Percentiles rank a stretch among this genome's conserved stretches.
Evolutionary conservation across 2,888 invertebrate genomes (phyloP).

Genomic region (Nemotelus nigrinus): DNA sequence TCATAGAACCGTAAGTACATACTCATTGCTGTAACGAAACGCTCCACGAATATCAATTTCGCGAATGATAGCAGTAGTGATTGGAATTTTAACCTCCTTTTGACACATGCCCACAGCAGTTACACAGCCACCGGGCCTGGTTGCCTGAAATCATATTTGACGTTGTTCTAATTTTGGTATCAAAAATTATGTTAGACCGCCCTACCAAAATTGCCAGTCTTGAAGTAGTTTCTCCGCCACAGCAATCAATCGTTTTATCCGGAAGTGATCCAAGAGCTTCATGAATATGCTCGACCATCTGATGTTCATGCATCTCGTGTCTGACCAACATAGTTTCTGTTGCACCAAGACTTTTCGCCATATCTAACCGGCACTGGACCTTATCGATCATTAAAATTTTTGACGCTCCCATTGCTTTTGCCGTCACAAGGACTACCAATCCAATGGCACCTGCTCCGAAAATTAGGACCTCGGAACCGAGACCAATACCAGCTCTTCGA

Average conservation of each 20-base stretch:
- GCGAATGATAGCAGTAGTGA: slow-evolving; percentile 80
- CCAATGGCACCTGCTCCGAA: slow-evolving; percentile 92
- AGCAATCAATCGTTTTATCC: slow-evolving; percentile 86
- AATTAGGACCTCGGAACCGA: slow-evolving; percentile 78
- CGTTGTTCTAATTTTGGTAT: background rate
- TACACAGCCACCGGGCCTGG: slow-evolving; percentile 84
- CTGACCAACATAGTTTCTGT: slow-evolving; percentile 73
- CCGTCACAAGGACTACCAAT: slow-evolving; percentile 79
- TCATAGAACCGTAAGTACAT: slow-evolving; percentile 62
- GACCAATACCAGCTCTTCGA: slow-evolving; percentile 78
- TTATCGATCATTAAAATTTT: slow-evolving; percentile 78
- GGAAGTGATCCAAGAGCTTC: slow-evolving; percentile 72
- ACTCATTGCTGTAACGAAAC: slow-evolving; percentile 91
- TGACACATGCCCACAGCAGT: slow-evolving; percentile 91
- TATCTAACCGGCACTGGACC: slow-evolving; percentile 70
- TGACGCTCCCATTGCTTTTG: slow-evolving; percentile 86
- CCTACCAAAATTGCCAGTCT: slow-evolving; percentile 78
- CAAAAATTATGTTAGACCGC: background rate
- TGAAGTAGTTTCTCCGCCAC: slow-evolving; percentile 83
- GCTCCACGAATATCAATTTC: slow-evolving; percentile 94
- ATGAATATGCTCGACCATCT: slow-evolving; percentile 70
- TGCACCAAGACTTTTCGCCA: slow-evolving; percentile 83
- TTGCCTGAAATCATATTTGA: slow-evolving; percentile 70
- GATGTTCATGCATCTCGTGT: slow-evolving; percentile 69
- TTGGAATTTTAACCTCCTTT: slow-evolving; percentile 80